Percentiles rank a stretch among this genome's conserved stretches.
These are phyloP conservation scores for Turdus rufiventris DNA, from an alignment of 2,113 vertebrate genomes.

Conservation along the genomic window DNA sequence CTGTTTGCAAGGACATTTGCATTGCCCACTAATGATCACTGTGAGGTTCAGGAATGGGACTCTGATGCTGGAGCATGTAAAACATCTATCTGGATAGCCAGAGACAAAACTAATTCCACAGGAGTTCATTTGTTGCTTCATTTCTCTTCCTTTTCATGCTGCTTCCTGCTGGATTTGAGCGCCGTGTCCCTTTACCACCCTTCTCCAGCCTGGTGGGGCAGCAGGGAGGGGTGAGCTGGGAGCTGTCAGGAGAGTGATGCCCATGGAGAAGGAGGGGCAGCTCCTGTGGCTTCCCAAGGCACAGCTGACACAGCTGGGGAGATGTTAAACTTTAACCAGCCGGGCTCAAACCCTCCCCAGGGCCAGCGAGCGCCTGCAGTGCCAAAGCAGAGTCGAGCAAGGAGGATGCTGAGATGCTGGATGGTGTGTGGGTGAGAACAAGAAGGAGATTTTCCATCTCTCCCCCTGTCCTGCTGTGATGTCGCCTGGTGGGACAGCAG, in stretches of 20 bases:
- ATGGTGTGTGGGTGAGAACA: neutral
- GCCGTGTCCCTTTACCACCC: too few species aligned
- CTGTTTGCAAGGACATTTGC: neutral
- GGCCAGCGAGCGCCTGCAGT: neutral
- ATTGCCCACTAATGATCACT: fast-evolving
- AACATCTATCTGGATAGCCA: neutral
- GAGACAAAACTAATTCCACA: neutral
- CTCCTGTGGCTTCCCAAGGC: constrained; percentile 11
- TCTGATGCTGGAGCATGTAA: neutral
- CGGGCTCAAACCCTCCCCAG: neutral
- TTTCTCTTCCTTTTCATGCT: neutral
- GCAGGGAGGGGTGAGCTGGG: neutral
- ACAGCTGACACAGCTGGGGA: constrained; percentile 22
- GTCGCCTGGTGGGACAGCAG: neutral
- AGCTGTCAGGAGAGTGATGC: constrained; percentile 6
- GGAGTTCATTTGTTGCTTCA: neutral
- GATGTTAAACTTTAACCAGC: constrained; percentile 73
- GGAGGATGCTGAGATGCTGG: neutral
- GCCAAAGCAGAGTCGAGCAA: neutral
- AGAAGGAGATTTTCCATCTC: neutral
- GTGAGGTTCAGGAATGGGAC: neutral
- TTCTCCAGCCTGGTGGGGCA: neutral
- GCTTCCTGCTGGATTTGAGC: neutral
- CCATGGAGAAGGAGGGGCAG: neutral
- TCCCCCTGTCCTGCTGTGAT: neutral